Evolutionary conservation across 2,888 invertebrate species (phyloP).

Genomic region (Lasioglossum lativentre): DNA sequence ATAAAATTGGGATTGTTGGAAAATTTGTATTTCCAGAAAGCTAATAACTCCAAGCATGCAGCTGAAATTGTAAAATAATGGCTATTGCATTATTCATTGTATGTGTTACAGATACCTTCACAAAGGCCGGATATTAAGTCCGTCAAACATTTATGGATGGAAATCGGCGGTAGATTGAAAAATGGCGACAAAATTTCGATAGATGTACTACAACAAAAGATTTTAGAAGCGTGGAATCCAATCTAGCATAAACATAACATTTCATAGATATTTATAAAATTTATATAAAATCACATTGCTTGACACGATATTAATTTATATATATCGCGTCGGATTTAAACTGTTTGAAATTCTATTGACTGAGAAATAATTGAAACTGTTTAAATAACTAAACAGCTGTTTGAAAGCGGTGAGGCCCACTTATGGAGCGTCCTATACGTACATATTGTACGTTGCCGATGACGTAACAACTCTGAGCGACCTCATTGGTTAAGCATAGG

Average conservation of each 20-base stretch:
- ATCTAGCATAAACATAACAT: neutral
- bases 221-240: too few relatives aligned
- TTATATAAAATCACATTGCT: neutral
- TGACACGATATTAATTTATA: neutral
- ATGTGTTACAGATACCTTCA: neutral
- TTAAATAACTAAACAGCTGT: neutral
- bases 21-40: neutral
- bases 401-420: neutral
- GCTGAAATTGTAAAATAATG: neutral
- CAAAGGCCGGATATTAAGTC: too few relatives aligned
- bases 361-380: neutral
- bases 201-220: too few relatives aligned
- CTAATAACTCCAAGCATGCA: neutral
- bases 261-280: neutral
- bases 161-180: neutral
- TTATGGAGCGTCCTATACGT: conserved; percentile 18
- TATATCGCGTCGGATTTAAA: neutral
- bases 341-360: neutral
- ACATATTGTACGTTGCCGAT: neutral
- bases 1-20: neutral
- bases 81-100: neutral
- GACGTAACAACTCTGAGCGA: conserved; percentile 34
- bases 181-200: neutral
- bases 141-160: too few relatives aligned
- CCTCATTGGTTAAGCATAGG: conserved; percentile 42